Evolutionary conservation across 2,888 invertebrate species (phyloP), one percentile per base, ranked within the genome.

Genomic region (Ceriagrion tenellum): DNA sequence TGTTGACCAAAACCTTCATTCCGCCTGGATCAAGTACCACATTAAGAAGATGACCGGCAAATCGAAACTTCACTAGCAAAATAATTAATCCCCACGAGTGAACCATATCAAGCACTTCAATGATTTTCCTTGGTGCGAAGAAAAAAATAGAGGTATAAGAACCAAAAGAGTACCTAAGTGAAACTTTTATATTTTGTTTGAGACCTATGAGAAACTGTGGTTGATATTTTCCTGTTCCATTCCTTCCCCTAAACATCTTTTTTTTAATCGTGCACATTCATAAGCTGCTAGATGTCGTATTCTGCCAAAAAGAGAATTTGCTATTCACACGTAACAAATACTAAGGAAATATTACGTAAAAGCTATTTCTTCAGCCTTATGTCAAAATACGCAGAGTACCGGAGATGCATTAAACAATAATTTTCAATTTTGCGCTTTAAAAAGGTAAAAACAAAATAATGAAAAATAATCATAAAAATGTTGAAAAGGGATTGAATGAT

Each of bases 251-350:
- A 69, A 55, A 91, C 63, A 91, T 63, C 40, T 63, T 69, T 69
- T 47, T 69, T 69, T 93, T 23, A n/a, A 74, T 23, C 69, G 93
- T 93, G 69, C 69, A 93, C 93, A 35, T 69, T 47, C 69, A 74
- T 93, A 93, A 63, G 93, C 93, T 93, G 93, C 93, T 93, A 93
- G 93, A 74, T 93, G 93, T 93, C 74, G 93, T 69, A 93, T 69
- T 93, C 93, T 93, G 69, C 93, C 93, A 93, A 55, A 93, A 63
- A 47, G 55, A 93, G 93, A 93, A 69, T 74, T 63, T 93, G 69
- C 69, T 74, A 69, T 69, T 93, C 93, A 93, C 93, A 47, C 74
- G 69, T 55, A n/a, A 69, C 40, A n/a, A 40, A n/a, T 81, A 81
- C 30, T 69, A 93, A 63, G 63, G n/a, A 63, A 93, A 93, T 47